phyloP scores from a whole-genome alignment of 2,888 invertebrate genomes.

The Sarcophaga caerulescens region DNA sequence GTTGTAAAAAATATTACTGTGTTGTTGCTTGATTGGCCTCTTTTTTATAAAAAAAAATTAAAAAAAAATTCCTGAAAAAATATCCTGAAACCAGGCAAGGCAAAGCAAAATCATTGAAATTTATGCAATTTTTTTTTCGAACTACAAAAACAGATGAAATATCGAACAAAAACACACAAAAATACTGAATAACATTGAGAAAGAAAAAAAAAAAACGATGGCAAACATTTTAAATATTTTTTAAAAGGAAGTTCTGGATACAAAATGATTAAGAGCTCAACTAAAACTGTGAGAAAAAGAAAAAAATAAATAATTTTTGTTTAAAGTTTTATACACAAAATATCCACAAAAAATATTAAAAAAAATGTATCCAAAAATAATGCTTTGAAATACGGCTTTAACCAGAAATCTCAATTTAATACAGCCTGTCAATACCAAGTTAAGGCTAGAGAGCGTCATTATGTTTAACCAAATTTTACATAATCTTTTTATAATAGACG shows the following conservation, averaged over 20 bases:
- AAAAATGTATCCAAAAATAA: too few relatives aligned
- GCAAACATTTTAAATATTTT: background rate
- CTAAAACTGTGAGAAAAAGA: background rate
- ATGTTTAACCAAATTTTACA: background rate
- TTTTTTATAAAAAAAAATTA: too few relatives aligned
- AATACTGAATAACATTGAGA: background rate
- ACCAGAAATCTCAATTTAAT: slow-evolving; percentile 5
- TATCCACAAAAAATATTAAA: background rate
- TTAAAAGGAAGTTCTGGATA: background rate
- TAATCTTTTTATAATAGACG: slow-evolving; percentile 33
- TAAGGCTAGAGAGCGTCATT: background rate
- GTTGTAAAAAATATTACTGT: background rate
- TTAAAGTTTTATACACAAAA: slow-evolving; percentile 14
- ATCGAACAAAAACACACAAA: background rate
- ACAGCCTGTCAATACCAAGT: slow-evolving; percentile 30
- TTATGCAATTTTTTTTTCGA: slow-evolving; percentile 20
- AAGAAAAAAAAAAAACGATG: background rate
- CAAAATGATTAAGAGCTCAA: slow-evolving; percentile 36
- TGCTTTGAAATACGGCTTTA: too few relatives aligned
- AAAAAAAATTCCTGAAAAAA: background rate
- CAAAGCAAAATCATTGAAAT: slow-evolving; percentile 44
- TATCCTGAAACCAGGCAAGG: background rate
- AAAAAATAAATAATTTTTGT: slow-evolving; percentile 35
- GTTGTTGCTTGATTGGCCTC: too few relatives aligned
- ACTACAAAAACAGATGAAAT: background rate